Percentiles rank a stretch among this genome's conserved stretches.
These are phyloP conservation scores for Metacarcinus magister DNA, from an alignment of 2,888 invertebrate species.

Conservation along the genomic window DNA sequence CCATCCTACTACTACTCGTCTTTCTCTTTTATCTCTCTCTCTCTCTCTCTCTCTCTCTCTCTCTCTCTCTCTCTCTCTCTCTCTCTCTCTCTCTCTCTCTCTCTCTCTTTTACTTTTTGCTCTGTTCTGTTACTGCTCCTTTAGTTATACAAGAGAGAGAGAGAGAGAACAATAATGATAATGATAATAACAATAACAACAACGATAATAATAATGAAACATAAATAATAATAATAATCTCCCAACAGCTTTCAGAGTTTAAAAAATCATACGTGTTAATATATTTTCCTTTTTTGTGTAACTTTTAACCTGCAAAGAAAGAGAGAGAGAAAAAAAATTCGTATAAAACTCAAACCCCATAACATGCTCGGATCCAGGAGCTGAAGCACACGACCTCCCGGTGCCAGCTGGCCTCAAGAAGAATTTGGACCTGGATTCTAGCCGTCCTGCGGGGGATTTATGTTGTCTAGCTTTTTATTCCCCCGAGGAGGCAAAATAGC, in stretches of 20 bases:
- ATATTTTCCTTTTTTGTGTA: too few species aligned
- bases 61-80: too few species aligned
- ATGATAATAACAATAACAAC: too few species aligned
- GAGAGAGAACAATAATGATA: too few species aligned
- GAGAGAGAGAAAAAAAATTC: neutral
- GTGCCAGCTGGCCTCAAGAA: neutral
- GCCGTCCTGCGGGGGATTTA: slow-evolving; percentile 14
- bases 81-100: neutral
- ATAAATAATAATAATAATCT: too few species aligned
- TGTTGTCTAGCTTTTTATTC: slow-evolving; percentile 26
- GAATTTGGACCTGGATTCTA: neutral
- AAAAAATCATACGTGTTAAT: too few species aligned
- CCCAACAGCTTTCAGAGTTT: too few species aligned
- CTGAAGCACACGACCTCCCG: neutral
- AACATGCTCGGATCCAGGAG: neutral
- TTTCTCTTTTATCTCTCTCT: neutral
- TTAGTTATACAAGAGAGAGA: neutral
- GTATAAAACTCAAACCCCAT: neutral
- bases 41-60: neutral
- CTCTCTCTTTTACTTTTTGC: neutral
- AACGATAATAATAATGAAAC: too few species aligned
- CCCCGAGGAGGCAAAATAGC: slow-evolving; percentile 7
- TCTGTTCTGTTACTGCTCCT: too few species aligned
- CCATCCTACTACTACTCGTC: neutral
- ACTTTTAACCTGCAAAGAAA: too few species aligned